Conservation (phyloP, 2,888 invertebrate species). For the Andrena camellia region DNA sequence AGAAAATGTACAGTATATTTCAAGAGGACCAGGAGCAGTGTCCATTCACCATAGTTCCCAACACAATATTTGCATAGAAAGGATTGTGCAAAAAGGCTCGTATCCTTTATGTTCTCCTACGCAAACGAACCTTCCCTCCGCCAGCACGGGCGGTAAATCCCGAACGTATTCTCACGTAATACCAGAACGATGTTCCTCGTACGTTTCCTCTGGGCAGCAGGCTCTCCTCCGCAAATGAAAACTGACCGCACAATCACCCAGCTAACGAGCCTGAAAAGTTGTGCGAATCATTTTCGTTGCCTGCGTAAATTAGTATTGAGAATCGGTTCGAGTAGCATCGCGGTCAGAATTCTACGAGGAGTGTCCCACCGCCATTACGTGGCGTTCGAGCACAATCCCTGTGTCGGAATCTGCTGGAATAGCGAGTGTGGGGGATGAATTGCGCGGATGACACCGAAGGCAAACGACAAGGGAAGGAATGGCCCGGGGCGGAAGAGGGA, state of each 20-base stretch:
- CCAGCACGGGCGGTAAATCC: not conserved
- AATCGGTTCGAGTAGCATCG: conserved; percentile 14
- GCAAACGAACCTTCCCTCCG: not conserved
- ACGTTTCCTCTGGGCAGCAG: not conserved
- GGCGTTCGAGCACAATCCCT: not conserved
- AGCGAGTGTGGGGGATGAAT: conserved; percentile 36
- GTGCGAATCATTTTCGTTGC: conserved; percentile 4
- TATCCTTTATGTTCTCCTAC: not conserved
- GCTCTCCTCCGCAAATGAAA: conserved; percentile 8
- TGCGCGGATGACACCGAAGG: conserved; percentile 19
- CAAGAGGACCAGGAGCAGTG: not conserved
- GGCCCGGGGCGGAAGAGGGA: conserved; percentile 20
- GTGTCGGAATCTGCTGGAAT: not conserved
- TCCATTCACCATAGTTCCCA: conserved; percentile 1
- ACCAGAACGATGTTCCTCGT: not conserved
- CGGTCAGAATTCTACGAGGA: conserved; percentile 1
- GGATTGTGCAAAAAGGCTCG: not conserved
- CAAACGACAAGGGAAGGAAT: conserved; percentile 40
- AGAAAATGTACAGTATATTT: not conserved
- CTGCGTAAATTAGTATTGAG: conserved; percentile 24
- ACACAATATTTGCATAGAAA: not conserved
- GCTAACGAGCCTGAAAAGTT: conserved; percentile 29
- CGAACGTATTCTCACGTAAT: not conserved
- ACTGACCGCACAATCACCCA: not conserved
- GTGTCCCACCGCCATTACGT: conserved; percentile 1